Conservation (phyloP, 2,888 invertebrate genomes). For the Chalcosyrphus nemorum region DNA sequence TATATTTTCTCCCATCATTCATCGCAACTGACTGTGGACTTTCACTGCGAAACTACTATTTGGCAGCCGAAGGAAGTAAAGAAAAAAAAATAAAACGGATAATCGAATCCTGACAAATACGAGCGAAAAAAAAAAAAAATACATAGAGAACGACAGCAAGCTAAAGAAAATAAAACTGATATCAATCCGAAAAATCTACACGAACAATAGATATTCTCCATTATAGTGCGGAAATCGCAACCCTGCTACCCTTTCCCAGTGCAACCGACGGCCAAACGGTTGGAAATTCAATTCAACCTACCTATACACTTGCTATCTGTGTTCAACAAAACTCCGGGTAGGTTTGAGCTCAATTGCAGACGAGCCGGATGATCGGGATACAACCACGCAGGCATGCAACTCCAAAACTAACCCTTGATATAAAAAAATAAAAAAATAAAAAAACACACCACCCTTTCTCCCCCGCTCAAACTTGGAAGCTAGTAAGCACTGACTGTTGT, state of each 20-base stretch:
- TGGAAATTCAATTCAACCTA: slow-evolving; percentile 46
- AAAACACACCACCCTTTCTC: background rate
- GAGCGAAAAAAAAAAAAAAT: slow-evolving; percentile 4
- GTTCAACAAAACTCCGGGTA: background rate
- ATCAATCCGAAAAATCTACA: slow-evolving; percentile 71
- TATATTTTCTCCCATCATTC: too few species aligned
- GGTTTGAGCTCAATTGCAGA: slow-evolving; percentile 36
- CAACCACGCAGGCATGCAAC: slow-evolving; percentile 51
- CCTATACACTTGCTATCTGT: background rate
- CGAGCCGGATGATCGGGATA: slow-evolving; percentile 44
- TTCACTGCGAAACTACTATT: slow-evolving; percentile 58
- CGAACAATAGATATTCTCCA: slow-evolving; percentile 67
- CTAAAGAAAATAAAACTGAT: slow-evolving; percentile 39
- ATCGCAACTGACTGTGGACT: slow-evolving; percentile 37
- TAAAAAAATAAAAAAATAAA: background rate
- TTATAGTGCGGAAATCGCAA: slow-evolving; percentile 64
- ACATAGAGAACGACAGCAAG: slow-evolving; percentile 8
- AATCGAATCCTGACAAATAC: slow-evolving; percentile 70
- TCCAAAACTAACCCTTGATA: background rate
- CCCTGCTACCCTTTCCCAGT: slow-evolving; percentile 31
- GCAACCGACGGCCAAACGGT: slow-evolving; percentile 7
- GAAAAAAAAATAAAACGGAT: slow-evolving; percentile 41
- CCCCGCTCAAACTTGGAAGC: background rate
- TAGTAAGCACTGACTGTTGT: background rate
- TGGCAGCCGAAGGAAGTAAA: slow-evolving; percentile 26